Evolutionary conservation across 2,113 vertebrate genomes (phyloP).

Genomic region (Patagioenas fasciata): DNA sequence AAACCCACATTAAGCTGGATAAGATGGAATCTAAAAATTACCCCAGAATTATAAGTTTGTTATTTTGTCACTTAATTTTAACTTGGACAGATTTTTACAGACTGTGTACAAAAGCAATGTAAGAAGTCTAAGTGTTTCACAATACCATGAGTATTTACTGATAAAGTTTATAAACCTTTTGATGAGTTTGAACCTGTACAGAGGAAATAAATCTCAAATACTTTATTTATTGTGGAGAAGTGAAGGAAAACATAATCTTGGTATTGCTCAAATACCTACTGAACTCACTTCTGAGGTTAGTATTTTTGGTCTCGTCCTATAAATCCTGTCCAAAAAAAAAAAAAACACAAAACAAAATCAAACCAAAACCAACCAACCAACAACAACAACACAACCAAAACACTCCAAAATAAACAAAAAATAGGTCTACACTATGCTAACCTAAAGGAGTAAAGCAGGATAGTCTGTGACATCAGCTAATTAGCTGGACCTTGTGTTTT

Average conservation of each 20-base stretch:
- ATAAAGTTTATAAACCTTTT: background rate
- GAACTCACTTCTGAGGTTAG: background rate
- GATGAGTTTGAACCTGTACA: background rate
- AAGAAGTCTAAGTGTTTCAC: background rate
- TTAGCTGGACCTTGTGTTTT: background rate
- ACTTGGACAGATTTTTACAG: background rate
- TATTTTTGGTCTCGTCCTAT: background rate
- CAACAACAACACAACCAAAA: background rate
- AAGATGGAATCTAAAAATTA: background rate
- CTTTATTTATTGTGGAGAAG: background rate
- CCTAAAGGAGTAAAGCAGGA: background rate
- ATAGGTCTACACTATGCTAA: background rate
- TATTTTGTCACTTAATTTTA: background rate
- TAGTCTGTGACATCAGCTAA: background rate
- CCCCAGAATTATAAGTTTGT: background rate
- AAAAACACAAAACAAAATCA: background rate
- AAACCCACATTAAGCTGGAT: fast-evolving
- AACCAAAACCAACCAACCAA: background rate
- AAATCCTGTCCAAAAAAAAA: background rate
- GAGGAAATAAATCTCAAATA: background rate
- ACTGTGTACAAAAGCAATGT: fast-evolving
- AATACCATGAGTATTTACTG: background rate
- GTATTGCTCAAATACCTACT: fast-evolving
- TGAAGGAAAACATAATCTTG: fast-evolving
- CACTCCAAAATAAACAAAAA: fast-evolving